These are phyloP conservation scores for Timandra comae DNA, from an alignment of 2,888 invertebrate species.

Conservation along the genomic window DNA sequence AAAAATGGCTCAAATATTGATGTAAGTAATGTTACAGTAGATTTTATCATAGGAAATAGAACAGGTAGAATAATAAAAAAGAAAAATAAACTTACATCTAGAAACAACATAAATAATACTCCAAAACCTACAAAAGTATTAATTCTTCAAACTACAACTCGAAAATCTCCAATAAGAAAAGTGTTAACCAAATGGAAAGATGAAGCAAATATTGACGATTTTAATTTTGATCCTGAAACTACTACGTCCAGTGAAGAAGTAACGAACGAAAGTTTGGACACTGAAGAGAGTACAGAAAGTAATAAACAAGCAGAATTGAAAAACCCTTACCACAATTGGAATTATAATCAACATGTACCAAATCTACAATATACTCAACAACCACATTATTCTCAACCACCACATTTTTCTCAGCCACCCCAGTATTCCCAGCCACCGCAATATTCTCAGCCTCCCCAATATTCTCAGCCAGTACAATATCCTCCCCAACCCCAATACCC, in stretches of 20 bases:
- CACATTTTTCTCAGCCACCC: background rate
- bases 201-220: conserved; percentile 58
- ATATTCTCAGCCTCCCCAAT: background rate
- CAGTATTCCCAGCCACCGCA: background rate
- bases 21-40: too few relatives aligned
- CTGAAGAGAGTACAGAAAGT: conserved; percentile 24
- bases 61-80: conserved; percentile 22
- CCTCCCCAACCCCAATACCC: too few relatives aligned
- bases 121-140: conserved; percentile 17
- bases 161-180: conserved; percentile 57
- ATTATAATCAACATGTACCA: background rate
- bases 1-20: too few relatives aligned
- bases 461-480: conserved; percentile 31
- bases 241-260: conserved; percentile 14
- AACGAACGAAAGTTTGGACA: conserved; percentile 27
- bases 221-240: conserved; percentile 58
- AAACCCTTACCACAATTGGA: conserved; percentile 19
- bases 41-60: too few relatives aligned
- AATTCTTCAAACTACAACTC: conserved; percentile 15
- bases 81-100: conserved; percentile 17
- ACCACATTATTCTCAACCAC: conserved; percentile 8
- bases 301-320: conserved; percentile 25
- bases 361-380: too few relatives aligned
- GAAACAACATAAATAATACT: conserved; percentile 19
- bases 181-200: conserved; percentile 75